Evolutionary conservation across 2,888 invertebrate species (phyloP).

Genomic region (Ethmia dodecea): DNA sequence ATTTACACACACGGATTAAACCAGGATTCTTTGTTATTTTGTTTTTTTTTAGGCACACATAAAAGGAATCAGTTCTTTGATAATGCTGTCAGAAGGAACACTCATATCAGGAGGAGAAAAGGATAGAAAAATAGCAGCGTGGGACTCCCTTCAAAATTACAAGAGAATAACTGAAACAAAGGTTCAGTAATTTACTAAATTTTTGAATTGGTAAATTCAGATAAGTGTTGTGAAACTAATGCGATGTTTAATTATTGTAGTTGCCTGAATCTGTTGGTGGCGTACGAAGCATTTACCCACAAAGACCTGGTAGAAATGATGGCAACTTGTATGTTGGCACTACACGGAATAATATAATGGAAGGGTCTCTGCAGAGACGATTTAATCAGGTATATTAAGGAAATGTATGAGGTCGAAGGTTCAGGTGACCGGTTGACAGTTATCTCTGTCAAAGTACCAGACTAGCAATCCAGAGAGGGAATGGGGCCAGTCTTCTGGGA

Average conservation of each 20-base stretch:
- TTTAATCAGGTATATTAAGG: conserved; percentile 87
- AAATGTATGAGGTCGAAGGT: background rate
- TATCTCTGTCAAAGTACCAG: no score
- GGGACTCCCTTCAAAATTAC: conserved; percentile 94
- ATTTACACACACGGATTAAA: no score
- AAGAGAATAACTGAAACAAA: conserved; percentile 93
- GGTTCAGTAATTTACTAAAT: conserved; percentile 55
- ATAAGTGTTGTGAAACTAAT: background rate
- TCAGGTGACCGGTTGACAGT: no score
- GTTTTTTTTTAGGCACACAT: conserved; percentile 83
- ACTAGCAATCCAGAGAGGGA: no score
- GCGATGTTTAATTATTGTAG: conserved; percentile 69
- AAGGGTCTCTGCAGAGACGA: conserved; percentile 92
- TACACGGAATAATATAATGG: conserved; percentile 91
- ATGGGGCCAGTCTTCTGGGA: no score
- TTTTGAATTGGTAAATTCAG: no score
- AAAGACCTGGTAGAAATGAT: conserved; percentile 91
- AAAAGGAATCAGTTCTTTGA: conserved; percentile 90
- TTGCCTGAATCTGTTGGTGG: conserved; percentile 93
- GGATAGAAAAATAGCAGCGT: conserved; percentile 92
- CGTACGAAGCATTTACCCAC: conserved; percentile 92
- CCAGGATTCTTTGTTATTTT: no score
- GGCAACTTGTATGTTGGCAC: conserved; percentile 95
- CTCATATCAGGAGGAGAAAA: conserved; percentile 93
- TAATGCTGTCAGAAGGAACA: conserved; percentile 94